Evolutionary conservation across 2,113 vertebrate genomes (phyloP).

Genomic region (Alouatta palliata): DNA sequence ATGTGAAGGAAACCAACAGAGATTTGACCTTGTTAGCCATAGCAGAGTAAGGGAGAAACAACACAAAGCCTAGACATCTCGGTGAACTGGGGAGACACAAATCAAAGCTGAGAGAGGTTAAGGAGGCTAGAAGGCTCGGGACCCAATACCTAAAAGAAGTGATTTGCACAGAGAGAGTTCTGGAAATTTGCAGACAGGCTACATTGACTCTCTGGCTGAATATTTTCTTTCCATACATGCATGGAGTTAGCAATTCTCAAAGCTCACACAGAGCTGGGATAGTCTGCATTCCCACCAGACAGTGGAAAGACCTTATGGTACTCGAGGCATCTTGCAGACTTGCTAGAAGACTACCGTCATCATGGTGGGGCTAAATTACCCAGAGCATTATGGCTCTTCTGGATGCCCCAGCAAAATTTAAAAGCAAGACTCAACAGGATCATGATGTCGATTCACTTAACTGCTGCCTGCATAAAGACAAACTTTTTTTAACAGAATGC

Average conservation of each 20-base stretch:
- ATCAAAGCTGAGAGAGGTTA: background rate
- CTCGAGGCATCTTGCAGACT: background rate
- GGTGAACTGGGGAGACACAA: background rate
- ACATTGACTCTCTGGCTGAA: background rate
- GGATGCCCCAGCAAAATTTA: background rate
- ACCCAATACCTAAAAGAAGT: background rate
- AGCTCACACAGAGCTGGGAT: background rate
- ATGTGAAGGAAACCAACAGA: background rate
- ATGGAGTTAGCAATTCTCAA: background rate
- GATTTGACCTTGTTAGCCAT: fast-evolving
- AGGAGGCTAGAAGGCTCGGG: too few relatives aligned
- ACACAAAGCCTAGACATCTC: background rate
- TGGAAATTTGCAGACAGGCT: background rate
- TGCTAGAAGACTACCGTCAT: background rate
- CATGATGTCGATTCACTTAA: background rate
- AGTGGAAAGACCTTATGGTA: background rate
- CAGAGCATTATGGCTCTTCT: background rate
- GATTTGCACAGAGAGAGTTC: background rate
- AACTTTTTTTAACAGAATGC: background rate
- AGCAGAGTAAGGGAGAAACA: background rate
- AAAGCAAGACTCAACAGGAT: background rate
- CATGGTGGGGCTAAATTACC: background rate
- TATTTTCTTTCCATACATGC: fast-evolving
- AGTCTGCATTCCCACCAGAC: background rate
- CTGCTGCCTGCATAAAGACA: background rate